Conservation (phyloP, 2,888 invertebrate species). For the Candidula unifasciata region DNA sequence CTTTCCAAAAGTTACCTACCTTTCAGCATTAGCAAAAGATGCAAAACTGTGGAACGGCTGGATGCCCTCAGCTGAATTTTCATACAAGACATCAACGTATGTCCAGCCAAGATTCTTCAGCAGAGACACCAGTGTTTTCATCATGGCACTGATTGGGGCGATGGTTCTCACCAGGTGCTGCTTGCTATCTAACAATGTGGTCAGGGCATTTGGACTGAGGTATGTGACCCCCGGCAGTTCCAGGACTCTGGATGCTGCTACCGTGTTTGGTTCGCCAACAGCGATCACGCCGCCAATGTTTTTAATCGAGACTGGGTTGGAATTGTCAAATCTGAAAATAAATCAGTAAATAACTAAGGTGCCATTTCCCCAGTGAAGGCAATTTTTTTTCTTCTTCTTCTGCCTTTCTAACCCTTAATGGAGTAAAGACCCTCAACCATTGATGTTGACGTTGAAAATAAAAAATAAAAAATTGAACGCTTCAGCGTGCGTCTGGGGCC, state of each 20-base stretch:
- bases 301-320: slow-evolving; percentile 55
- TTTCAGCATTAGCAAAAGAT: slow-evolving; percentile 24
- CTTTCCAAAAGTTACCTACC: neutral
- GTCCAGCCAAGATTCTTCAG: slow-evolving; percentile 75
- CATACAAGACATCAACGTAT: slow-evolving; percentile 76
- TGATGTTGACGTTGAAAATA: neutral
- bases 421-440: neutral
- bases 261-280: slow-evolving; percentile 64
- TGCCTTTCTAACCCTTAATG: too few species aligned
- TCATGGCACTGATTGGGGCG: slow-evolving; percentile 64
- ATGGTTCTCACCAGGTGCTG: slow-evolving; percentile 70
- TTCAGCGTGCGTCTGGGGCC: too few species aligned
- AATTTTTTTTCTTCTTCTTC: too few species aligned
- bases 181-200: slow-evolving; percentile 62
- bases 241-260: slow-evolving; percentile 78
- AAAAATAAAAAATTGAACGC: neutral
- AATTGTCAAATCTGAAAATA: slow-evolving; percentile 26
- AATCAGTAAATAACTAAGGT: too few species aligned
- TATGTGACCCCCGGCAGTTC: slow-evolving; percentile 80
- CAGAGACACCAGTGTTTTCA: slow-evolving; percentile 71
- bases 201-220: slow-evolving; percentile 68
- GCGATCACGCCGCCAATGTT: slow-evolving; percentile 73
- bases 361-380: neutral
- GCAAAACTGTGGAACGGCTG: slow-evolving; percentile 27
- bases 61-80: slow-evolving; percentile 37